Evolutionary conservation across 2,113 vertebrate genomes (phyloP).

Genomic region (Acanthisitta chloris): DNA sequence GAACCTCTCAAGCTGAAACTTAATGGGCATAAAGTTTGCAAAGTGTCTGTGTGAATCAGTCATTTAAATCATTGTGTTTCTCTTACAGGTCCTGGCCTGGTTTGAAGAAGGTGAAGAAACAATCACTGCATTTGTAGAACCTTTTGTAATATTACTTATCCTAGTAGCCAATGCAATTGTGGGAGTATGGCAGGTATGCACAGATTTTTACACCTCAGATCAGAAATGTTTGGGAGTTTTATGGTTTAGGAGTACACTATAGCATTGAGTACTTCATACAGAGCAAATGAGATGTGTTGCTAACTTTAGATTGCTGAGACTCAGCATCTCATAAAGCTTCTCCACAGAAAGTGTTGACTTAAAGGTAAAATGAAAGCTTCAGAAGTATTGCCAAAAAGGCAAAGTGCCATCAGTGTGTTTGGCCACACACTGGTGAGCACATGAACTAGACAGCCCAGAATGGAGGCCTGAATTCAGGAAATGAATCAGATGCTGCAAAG

Average conservation of each 20-base stretch:
- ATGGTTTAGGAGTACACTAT: not conserved
- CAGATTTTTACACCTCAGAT: not conserved
- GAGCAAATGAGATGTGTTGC: not conserved
- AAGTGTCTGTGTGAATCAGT: not conserved
- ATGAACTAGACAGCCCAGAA: not conserved
- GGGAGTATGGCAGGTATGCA: slow-evolving; percentile 97
- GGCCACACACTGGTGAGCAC: not conserved
- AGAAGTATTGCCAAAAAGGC: not conserved
- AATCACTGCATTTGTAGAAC: slow-evolving; percentile 97
- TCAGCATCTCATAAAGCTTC: not conserved
- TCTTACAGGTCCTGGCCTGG: slow-evolving; percentile 94
- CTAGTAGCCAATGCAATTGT: slow-evolving; percentile 98
- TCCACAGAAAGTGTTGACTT: not conserved
- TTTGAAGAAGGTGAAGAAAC: slow-evolving; percentile 99
- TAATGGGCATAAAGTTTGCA: not conserved
- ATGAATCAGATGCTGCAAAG: not conserved
- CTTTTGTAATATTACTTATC: slow-evolving; percentile 98
- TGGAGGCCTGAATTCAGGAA: not conserved
- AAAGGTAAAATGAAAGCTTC: not conserved
- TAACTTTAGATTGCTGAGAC: not conserved
- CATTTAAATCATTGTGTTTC: slow-evolving; percentile 7
- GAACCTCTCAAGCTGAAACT: not conserved
- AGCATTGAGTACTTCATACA: not conserved
- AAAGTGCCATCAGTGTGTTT: not conserved
- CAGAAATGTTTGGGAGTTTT: not conserved